phyloP scores from a whole-genome alignment of 2,113 vertebrate genomes.

The Archocentrus centrarchus region DNA sequence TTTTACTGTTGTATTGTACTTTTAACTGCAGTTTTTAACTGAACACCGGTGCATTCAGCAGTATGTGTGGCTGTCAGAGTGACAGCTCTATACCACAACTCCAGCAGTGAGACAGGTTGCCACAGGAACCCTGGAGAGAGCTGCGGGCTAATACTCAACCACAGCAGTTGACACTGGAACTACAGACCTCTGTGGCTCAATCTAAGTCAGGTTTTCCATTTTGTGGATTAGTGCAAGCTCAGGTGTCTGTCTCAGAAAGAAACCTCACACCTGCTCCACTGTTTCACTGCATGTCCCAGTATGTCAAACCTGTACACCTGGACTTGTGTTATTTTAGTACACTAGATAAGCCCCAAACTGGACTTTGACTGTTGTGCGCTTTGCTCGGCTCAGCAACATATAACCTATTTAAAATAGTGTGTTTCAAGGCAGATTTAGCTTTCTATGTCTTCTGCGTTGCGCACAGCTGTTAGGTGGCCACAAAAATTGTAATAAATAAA shows the following conservation, averaged over 20 bases:
- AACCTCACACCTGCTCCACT: slow-evolving; percentile 1
- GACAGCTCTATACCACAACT: slow-evolving; percentile 58
- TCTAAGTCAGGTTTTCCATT: slow-evolving; percentile 23
- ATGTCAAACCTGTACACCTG: background rate
- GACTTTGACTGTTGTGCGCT: background rate
- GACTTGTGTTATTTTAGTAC: background rate
- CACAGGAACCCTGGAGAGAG: slow-evolving; percentile 56
- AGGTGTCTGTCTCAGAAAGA: background rate
- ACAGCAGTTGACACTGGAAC: slow-evolving; percentile 35
- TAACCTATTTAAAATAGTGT: background rate
- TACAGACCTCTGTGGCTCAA: slow-evolving; percentile 32
- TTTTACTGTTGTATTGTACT: slow-evolving; percentile 20
- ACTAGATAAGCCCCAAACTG: background rate
- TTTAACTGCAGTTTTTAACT: slow-evolving; percentile 4
- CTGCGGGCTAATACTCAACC: slow-evolving; percentile 58
- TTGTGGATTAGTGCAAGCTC: slow-evolving; percentile 3
- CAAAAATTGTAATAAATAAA: background rate
- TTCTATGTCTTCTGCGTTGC: too few species aligned
- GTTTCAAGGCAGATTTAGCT: too few species aligned
- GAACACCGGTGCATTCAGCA: slow-evolving; percentile 9
- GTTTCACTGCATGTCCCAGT: background rate
- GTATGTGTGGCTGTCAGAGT: slow-evolving; percentile 47
- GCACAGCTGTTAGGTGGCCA: too few species aligned
- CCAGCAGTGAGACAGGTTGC: slow-evolving; percentile 55
- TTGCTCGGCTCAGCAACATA: background rate